Percentiles rank a stretch among this genome's conserved stretches.
Conservation (phyloP, 2,797 vertebrate genomes). For the Chelon auratus region DNA sequence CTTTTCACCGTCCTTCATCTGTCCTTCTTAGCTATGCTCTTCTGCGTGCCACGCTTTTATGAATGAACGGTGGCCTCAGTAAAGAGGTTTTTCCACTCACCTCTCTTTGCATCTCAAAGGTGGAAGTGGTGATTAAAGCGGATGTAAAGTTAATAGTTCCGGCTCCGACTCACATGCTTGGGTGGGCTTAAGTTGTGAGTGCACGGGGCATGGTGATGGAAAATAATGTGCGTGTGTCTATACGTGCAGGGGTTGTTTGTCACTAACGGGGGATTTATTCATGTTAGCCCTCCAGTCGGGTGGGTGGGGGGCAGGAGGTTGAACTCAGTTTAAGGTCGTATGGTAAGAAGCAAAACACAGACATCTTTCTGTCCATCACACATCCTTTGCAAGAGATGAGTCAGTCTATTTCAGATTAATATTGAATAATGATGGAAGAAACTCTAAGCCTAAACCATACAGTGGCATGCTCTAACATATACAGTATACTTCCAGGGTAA, state of each 20-base stretch:
- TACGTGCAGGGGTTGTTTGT: constrained; percentile 40
- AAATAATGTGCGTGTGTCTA: constrained; percentile 13
- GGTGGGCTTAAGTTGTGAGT: constrained; percentile 38
- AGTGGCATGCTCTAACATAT: constrained; percentile 15
- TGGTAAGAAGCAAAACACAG: constrained; percentile 17
- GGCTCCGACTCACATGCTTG: constrained; percentile 46
- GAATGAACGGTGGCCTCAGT: constrained; percentile 20
- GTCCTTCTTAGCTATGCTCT: constrained; percentile 4
- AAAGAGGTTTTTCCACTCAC: constrained; percentile 9
- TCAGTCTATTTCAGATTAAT: constrained; percentile 30
- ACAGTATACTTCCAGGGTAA: constrained; percentile 22
- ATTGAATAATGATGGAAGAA: constrained; percentile 22
- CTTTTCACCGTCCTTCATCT: constrained; percentile 31
- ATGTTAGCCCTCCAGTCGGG: constrained; percentile 23
- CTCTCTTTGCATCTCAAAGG: constrained; percentile 24
- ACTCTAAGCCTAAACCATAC: constrained; percentile 18
- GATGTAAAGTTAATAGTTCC: constrained; percentile 63
- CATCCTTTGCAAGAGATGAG: constrained; percentile 6
- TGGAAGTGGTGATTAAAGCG: constrained; percentile 56
- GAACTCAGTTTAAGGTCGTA: constrained; percentile 38
- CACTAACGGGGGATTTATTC: constrained; percentile 43
- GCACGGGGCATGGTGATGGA: constrained; percentile 22
- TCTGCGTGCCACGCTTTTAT: constrained; percentile 9
- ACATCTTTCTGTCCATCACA: constrained; percentile 23
- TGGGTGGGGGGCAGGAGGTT: background rate